Evolutionary conservation across 2,888 invertebrate species (phyloP), one percentile per base, ranked within the genome.

Genomic region (Epiblema foenella): DNA sequence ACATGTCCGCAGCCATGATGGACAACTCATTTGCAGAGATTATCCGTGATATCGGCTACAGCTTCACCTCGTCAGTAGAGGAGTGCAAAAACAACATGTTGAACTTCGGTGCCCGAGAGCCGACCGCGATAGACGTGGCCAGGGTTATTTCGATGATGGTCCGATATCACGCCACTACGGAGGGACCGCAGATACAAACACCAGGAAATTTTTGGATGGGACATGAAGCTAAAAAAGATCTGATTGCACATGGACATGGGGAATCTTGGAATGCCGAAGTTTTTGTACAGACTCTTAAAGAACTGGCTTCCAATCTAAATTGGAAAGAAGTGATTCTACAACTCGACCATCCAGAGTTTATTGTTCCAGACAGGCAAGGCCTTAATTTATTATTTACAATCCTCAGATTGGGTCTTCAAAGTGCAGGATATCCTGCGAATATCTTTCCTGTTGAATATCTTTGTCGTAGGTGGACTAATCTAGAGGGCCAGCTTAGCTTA

Each of bases 241-340:
- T 86, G 0, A 84, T 85, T 7, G 83, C 93, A 58, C 89, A 86
- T 70, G 82, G 84, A 63, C 85, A 89, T 81, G 82, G 94, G 89
- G 85, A 95, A 85, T 94, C 97, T 4, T 99, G 99, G 99, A 98
- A 98, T 87, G 95, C 98, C 12, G 99, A 99, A 83, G 95, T 98
- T 68, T 98, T 99, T 85, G 97, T 98, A 52, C 97, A 98, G 85
- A 96, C 97, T n/a, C 90, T 98, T 33, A 98, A 98, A 86, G 98
- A 99, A 85, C 93, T 98, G 76, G 97, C 97, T 76, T 96, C 98
- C 1, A 97, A 95, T 82, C 89, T 99, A 73, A 96, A 96, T 79
- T 99, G 99, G 99, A 97, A 97, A 83, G 98, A 98, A 83, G 98
- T 99, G 0, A 96, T 99, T 76, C 90, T 96, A 74, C 98, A 98